A percentile compares a stretch with the other conserved stretches of the same genome.
These are phyloP conservation scores for Boloria euphrosyne DNA, from an alignment of 2,888 invertebrate genomes.

Conservation along the genomic window DNA sequence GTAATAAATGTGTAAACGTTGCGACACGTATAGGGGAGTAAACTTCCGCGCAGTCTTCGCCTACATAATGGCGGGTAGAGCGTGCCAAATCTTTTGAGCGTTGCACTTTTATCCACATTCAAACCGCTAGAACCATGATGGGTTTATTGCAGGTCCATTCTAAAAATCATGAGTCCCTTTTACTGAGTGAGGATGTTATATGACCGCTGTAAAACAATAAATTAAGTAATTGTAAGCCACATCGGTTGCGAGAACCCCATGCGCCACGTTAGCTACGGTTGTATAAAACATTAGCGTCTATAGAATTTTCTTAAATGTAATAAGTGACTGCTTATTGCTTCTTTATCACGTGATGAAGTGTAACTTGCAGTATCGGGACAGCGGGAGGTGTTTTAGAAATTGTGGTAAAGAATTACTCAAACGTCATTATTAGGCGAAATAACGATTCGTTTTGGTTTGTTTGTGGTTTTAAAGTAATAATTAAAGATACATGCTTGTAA, in stretches of 20 bases:
- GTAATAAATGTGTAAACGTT: neutral
- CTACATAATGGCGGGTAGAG: conserved; percentile 55
- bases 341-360: conserved; percentile 48
- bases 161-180: conserved; percentile 64
- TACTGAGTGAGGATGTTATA: conserved; percentile 68
- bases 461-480: conserved; percentile 21
- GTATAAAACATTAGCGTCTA: conserved; percentile 36
- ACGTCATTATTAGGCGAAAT: conserved; percentile 55
- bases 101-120: conserved; percentile 52
- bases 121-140: conserved; percentile 60
- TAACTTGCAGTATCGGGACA: conserved; percentile 45
- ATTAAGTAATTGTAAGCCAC: conserved; percentile 70
- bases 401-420: conserved; percentile 53
- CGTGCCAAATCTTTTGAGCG: conserved; percentile 68
- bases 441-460: conserved; percentile 47
- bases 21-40: neutral
- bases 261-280: conserved; percentile 58
- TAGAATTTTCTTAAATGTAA: conserved; percentile 45
- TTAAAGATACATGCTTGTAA: neutral
- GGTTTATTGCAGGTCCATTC: conserved; percentile 76
- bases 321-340: conserved; percentile 54
- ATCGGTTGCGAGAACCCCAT: conserved; percentile 51
- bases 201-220: conserved; percentile 78
- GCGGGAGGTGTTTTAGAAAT: conserved; percentile 50
- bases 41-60: conserved; percentile 75